Evolutionary conservation across 2,113 vertebrate genomes (phyloP), one percentile per base, ranked within the genome.

Genomic region (Hyaena hyaena): DNA sequence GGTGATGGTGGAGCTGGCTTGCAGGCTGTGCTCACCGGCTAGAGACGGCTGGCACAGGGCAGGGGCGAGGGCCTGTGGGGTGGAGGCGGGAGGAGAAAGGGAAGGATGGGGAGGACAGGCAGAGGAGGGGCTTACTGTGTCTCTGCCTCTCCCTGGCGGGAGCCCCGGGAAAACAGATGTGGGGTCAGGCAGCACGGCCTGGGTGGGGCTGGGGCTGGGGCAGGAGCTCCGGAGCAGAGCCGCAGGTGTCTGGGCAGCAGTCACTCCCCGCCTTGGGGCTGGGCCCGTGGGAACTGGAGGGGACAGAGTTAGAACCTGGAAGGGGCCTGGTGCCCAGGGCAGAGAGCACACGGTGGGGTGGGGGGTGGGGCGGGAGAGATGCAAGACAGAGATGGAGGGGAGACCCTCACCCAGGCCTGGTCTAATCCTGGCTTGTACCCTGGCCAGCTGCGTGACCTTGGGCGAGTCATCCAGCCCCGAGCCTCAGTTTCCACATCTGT

Each of bases 291-390:
- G 81, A 84, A 35, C 31, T 12, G 6, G 71, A 50, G 10, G 50
- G 48, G 28, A 26, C 0, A 0, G 35, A 66, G 23, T 21, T 12
- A 21, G 15, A 35, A 28, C 45, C 43, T 58, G 31, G 31, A 58
- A 39, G 23, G 24, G 9, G 58, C 55, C 43, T 0, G 19, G 26
- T 2, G 14, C 5, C 55, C 5, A 9, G 0, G 4, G 88, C 11
- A 6, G 45, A 4, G 17, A 31, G 43, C 0, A 0, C 15, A 21
- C 73, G 48, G 48, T 0, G 26, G 43, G 2, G 1, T 17, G 26
- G 28, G 6, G 58, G 19, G 23, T 19, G 12, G 1, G 19, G 23
- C 21, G 10, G 26, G 39, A 50, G 1, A 2, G 26, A 69, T 9
- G 0, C 23, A 2, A 15, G 43, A 21, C 0, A 14, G 48, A 53